A percentile compares a stretch with the other conserved stretches of the same genome.
phyloP scores from a whole-genome alignment of 35 echinoderm and acorn worm species.

The Strongylocentrotus purpuratus region DNA sequence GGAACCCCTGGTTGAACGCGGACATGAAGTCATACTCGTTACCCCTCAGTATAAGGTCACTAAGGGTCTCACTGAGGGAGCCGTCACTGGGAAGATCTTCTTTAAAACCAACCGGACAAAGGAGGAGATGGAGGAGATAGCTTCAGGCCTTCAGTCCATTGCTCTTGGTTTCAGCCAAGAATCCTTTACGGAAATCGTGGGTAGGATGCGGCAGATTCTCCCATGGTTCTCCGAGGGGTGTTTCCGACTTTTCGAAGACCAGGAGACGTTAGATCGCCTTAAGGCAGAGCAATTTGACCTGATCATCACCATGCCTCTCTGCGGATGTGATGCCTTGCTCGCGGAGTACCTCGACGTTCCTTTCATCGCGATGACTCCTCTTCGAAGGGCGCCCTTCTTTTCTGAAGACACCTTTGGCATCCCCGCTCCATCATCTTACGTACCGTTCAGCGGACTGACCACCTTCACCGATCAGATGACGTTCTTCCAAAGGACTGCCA shows the following conservation, averaged over 20 bases:
- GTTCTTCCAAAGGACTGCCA: not conserved
- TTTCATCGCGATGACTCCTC: constrained; percentile 17
- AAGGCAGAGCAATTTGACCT: constrained; percentile 51
- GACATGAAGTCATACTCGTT: not conserved
- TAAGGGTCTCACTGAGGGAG: not conserved
- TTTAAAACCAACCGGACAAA: not conserved
- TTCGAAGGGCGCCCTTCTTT: not conserved
- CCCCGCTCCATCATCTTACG: constrained; percentile 21
- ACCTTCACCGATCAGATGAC: constrained; percentile 43
- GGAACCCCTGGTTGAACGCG: not conserved
- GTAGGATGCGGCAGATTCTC: not conserved
- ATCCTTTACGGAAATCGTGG: not conserved
- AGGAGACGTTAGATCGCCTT: not conserved
- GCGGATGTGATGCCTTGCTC: constrained; percentile 16
- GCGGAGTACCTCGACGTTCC: constrained; percentile 36
- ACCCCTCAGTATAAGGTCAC: not conserved
- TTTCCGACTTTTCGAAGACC: not conserved
- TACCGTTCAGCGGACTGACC: not conserved
- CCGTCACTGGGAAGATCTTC: not conserved
- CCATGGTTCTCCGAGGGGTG: not conserved
- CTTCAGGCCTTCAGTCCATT: no score
- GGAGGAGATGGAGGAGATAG: not conserved
- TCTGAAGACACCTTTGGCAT: constrained; percentile 30
- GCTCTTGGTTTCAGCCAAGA: not conserved
- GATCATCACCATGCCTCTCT: constrained; percentile 1